phyloP scores from a whole-genome alignment of 2,113 vertebrate species.

The Nibea coibor region DNA sequence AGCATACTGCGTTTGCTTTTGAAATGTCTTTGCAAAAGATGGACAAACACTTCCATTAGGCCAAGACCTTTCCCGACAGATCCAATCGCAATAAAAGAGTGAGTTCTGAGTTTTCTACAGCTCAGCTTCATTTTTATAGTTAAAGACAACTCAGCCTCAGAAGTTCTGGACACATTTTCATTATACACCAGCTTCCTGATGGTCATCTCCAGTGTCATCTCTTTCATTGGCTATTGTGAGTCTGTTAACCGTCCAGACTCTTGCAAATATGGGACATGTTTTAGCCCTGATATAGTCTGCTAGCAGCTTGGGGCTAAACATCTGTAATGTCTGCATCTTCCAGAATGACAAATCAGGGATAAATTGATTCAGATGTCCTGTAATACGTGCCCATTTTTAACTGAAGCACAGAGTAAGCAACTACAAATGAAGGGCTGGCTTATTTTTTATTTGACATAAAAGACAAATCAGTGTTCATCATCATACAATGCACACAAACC shows the following conservation, averaged over 20 bases:
- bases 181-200: neutral
- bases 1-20: neutral
- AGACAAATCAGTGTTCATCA: slow-evolving; percentile 18
- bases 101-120: neutral
- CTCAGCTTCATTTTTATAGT: neutral
- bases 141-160: neutral
- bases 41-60: neutral
- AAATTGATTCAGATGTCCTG: neutral
- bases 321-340: neutral
- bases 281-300: neutral
- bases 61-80: neutral
- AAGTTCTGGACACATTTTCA: neutral
- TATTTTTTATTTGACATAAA: slow-evolving; percentile 28
- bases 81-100: too few relatives aligned
- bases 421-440: neutral
- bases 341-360: neutral
- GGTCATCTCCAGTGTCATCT: too few relatives aligned
- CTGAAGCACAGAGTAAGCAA: neutral
- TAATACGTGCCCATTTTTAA: neutral
- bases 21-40: neutral
- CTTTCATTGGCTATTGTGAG: neutral
- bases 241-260: neutral
- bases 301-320: neutral
- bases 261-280: neutral
- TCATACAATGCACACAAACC: neutral